A percentile compares a stretch with the other conserved stretches of the same genome.
Evolutionary conservation across 1,140 invertebrate genomes (phyloP).

Genomic region (Myzus persicae): DNA sequence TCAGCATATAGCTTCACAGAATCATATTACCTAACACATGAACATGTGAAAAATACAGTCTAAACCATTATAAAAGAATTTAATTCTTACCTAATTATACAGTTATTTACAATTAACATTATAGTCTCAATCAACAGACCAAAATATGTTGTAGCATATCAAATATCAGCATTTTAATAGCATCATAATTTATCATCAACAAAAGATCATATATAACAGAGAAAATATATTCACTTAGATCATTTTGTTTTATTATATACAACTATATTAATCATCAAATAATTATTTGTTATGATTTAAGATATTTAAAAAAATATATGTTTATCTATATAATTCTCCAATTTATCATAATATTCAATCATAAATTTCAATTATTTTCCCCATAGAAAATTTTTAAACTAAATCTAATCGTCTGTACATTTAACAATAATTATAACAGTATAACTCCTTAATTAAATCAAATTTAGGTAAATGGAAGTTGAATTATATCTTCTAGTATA

Average conservation of each 20-base stretch:
- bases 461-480: too few relatives aligned
- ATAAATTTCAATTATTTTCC: not conserved
- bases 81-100: not conserved
- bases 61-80: not conserved
- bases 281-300: not conserved
- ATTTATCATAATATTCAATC: not conserved
- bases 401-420: not conserved
- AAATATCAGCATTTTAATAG: not conserved
- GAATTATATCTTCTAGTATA: not conserved
- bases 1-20: too few relatives aligned
- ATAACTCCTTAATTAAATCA: not conserved
- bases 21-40: too few relatives aligned
- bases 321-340: not conserved
- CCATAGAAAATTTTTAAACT: not conserved
- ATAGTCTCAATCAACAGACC: not conserved
- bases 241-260: not conserved
- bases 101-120: not conserved
- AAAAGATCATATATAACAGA: not conserved
- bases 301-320: not conserved
- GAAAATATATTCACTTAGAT: not conserved
- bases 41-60: not conserved
- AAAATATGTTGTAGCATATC: not conserved
- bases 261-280: not conserved
- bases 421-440: not conserved
- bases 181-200: not conserved